Evolutionary conservation across 2,113 vertebrate species (phyloP), one percentile per base, ranked within the genome.

Genomic region (Deroptyus accipitrinus): DNA sequence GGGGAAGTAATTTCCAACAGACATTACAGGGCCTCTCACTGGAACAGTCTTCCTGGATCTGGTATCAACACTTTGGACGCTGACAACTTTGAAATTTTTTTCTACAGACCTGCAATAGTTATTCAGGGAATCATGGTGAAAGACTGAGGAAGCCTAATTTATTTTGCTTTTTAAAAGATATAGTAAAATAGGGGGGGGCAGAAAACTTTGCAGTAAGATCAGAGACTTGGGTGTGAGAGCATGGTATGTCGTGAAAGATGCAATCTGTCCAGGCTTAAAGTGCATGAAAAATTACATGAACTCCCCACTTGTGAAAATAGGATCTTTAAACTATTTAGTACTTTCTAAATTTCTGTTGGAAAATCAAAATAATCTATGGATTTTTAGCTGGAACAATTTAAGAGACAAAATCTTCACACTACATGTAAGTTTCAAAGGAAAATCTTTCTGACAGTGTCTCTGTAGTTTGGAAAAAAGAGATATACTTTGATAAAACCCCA

Each of bases 401-500:
- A 63, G 15, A 63, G 5, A 5, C 1, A 73, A 66, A 31, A 44
- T 66, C 18, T 86, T 92, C 16, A 25, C 54, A 42, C 8, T 90
- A 16, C 12, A 18, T 35, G 0, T 19, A 68, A 55, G 3, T 61
- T 75, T 46, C 18, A 68, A 64, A 66, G 20, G 23, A 78, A 91
- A 12, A 68, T 33, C 17, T 12, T 81, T 90, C 42, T 64, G n/a
- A 54, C 3, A 57, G 4, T 59, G 25, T 49, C 5, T 51, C 15
- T 37, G 9, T 42, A 77, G 14, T 75, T 52, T 22, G 83, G 9
- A 15, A 4, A 28, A 23, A 52, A 76, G 44, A 0, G 0, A 1
- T 22, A 62, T 30, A 12, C 0, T 62, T 70, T 31, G 11, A 59
- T 82, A 13, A 25, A 31, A 57, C 81, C 46, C 3, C 4, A 3